Base-by-base conservation (phyloP, 2,113 vertebrate species). In the Microcebus tavaratra region DNA sequence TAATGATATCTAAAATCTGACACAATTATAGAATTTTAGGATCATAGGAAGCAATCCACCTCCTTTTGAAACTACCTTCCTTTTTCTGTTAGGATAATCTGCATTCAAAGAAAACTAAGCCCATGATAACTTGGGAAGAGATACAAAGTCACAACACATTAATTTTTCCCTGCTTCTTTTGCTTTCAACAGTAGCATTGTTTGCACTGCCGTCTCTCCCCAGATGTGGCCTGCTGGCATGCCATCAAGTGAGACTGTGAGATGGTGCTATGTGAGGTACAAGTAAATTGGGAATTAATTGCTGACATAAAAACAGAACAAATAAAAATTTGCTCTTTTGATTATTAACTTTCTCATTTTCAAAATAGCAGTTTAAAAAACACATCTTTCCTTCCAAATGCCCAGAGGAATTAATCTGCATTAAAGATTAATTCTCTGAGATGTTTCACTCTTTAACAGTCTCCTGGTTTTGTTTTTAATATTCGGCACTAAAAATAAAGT, bases 401-500 rank as follows among this genome's bases (percentile, higher is more conserved):
- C 73, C 81, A 85, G 53, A 76, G 67, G 94, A 53, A 48, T 94
- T 97, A 95, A 88, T 92, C 81, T 95, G 59, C 75, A 50, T 87
- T 82, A 92, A 91, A 94, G 45, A 91, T 97, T 86, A 97, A 93
- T 88, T 94, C 72, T 72, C 72, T 67, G 50, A 85, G 81, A 96
- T 70, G 21, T 97, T 88, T 92, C 13, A 85, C 76, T 92, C 88
- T 94, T 93, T 59, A 96, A 88, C 31, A 95, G 91, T 78, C 63
- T 94, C 42, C 73, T 97, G 78, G 68, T 86, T 97, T 73, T 39
- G 34, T 87, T 78, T 97, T 96, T 94, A 96, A 89, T 96, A 96
- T 96, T 96, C 88, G 61, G 36, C 82, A 79, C 88, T 96, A 83
- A 97, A 94, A 96, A 92, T 96, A 88, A 93, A 91, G 12, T 75